Evolutionary conservation across 2,797 vertebrate genomes (phyloP), one percentile per base, ranked within the genome.

Genomic region (Coccyzus lansbergi): DNA sequence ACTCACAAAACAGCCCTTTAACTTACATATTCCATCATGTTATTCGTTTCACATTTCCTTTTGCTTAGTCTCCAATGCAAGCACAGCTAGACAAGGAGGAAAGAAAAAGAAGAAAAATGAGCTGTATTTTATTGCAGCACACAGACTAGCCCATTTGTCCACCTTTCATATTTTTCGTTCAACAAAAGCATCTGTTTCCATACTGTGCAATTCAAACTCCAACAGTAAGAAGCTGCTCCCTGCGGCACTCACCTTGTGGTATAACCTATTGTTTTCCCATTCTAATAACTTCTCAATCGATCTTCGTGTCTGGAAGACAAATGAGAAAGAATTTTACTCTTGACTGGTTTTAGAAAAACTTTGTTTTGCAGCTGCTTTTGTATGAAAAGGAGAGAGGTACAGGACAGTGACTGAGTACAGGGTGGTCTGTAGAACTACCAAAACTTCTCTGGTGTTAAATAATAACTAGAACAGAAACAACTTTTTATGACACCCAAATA

Each of bases 121-220:
- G 98, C 98, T 97, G 97, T 90, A 95, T 97, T 98, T 97, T 97
- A 98, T 80, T 96, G 97, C 97, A 91, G 98, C 96, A 95, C 97
- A 98, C 98, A 99, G 98, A 98, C 98, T 98, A 95, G 94, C 96
- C 98, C 98, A 98, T 98, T 98, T 97, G 97, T 98, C 98, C 98
- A 98, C 97, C 98, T 98, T 98, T 98, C 98, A 97, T 97, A 98
- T 98, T 99, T 98, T 98, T 98, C 97, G 98, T 98, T 97, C 98
- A 99, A 99, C 99, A 99, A 99, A 99, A 99, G 99, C 99, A 99
- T 99, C 99, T 99, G 99, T 99, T 99, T 99, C 99, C 99, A 99
- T 99, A 99, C 99, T 99, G 99, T 98, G 99, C 98, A 98, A 98
- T 99, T 99, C 98, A 99, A 97, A 97, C 97, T 97, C 97, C 98